These are phyloP conservation scores for Solea senegalensis DNA, from an alignment of 2,113 vertebrate genomes.

Conservation along the genomic window DNA sequence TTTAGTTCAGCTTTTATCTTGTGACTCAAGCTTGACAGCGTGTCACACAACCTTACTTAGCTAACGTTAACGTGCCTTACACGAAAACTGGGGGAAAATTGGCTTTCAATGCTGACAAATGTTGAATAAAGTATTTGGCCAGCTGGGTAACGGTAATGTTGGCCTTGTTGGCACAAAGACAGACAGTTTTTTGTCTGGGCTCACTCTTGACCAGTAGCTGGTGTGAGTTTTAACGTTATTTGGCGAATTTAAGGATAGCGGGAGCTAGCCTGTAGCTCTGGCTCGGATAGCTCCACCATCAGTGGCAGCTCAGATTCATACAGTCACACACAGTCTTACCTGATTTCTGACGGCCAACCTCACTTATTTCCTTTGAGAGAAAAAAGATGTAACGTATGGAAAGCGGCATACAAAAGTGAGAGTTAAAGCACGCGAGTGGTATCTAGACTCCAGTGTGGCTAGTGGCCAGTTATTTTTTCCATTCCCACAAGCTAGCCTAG, in stretches of 20 bases:
- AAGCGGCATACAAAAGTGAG: conserved; percentile 4
- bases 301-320: conserved; percentile 42
- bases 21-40: conserved; percentile 48
- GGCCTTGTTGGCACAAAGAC: conserved; percentile 54
- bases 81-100: not conserved
- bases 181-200: conserved; percentile 40
- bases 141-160: conserved; percentile 15
- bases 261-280: conserved; percentile 47
- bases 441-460: conserved; percentile 14
- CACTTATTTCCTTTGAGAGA: conserved; percentile 27
- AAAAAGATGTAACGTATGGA: conserved; percentile 4
- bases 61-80: conserved; percentile 9
- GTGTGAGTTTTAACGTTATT: conserved; percentile 35
- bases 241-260: conserved; percentile 23
- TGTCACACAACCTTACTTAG: conserved; percentile 39
- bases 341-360: conserved; percentile 49
- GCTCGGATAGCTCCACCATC: conserved; percentile 28
- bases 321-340: conserved; percentile 64
- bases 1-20: conserved; percentile 13
- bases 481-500: conserved; percentile 61
- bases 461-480: conserved; percentile 33
- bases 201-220: conserved; percentile 51
- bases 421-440: not conserved
- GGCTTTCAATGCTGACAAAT: not conserved
- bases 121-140: not conserved